Evolutionary conservation across 2,797 vertebrate species (phyloP).

Genomic region (Hozukius guyotensis): DNA sequence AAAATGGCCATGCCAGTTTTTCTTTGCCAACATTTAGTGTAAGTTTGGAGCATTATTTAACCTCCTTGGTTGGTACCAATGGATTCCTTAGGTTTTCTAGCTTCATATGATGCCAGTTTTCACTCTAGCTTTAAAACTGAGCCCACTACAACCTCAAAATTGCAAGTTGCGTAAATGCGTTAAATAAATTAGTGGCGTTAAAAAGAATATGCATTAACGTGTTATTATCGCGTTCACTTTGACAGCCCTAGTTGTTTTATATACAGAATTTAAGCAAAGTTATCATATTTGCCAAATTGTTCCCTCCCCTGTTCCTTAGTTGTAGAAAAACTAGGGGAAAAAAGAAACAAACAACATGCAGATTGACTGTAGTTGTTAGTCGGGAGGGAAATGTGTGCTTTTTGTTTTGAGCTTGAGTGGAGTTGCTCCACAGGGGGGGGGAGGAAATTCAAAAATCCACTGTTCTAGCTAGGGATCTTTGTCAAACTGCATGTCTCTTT

Average conservation of each 20-base stretch:
- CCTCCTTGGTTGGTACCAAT: too few relatives aligned
- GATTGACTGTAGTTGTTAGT: slow-evolving; percentile 13
- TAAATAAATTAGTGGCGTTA: too few relatives aligned
- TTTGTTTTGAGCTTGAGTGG: slow-evolving; percentile 24
- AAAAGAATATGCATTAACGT: too few relatives aligned
- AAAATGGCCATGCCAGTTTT: too few relatives aligned
- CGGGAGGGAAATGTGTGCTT: slow-evolving; percentile 18
- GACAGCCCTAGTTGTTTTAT: background rate
- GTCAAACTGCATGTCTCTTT: slow-evolving; percentile 15
- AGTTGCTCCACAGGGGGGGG: slow-evolving; percentile 1
- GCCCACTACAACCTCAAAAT: too few relatives aligned
- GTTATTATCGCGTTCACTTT: too few relatives aligned
- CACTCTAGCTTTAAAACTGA: too few relatives aligned
- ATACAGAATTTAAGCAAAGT: background rate
- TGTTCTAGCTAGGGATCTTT: slow-evolving; percentile 6
- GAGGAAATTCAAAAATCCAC: background rate
- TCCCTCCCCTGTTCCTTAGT: background rate
- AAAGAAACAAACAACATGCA: slow-evolving; percentile 6
- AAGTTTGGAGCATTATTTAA: too few relatives aligned
- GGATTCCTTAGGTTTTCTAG: too few relatives aligned
- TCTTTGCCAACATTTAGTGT: too few relatives aligned
- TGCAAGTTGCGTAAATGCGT: too few relatives aligned
- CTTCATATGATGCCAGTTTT: too few relatives aligned
- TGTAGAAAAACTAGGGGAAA: background rate
- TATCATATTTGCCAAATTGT: background rate